phyloP scores from a whole-genome alignment of 1,140 invertebrate genomes.

The Chymomyza costata region DNA sequence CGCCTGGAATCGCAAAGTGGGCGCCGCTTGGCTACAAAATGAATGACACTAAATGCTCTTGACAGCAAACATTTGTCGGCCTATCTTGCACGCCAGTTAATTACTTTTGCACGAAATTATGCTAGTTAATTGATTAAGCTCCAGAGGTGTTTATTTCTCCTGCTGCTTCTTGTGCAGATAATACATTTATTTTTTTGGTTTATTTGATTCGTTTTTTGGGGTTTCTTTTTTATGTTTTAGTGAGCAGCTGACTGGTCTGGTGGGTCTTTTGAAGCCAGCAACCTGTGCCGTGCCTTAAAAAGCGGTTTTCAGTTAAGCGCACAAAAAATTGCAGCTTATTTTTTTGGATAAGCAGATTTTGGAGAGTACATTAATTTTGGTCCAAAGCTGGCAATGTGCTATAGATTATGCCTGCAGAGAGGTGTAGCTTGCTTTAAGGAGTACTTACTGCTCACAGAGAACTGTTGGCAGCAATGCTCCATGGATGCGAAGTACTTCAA shows the following conservation, averaged over 20 bases:
- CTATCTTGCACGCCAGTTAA: constrained; percentile 48
- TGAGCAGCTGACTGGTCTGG: constrained; percentile 4
- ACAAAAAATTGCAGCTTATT: no score
- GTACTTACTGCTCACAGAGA: no score
- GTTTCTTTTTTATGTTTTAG: constrained; percentile 3
- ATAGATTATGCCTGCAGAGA: no score
- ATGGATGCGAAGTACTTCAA: no score
- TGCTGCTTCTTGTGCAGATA: no score
- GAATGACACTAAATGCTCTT: constrained; percentile 67
- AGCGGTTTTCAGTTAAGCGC: no score
- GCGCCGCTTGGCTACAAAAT: constrained; percentile 53
- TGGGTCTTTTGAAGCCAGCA: no score
- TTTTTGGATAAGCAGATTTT: no score
- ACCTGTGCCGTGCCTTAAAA: constrained; percentile 47
- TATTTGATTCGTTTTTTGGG: neutral
- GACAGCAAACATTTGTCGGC: constrained; percentile 67
- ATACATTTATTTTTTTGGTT: neutral
- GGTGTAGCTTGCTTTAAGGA: no score
- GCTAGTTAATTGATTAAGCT: constrained; percentile 69
- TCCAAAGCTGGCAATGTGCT: no score
- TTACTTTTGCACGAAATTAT: constrained; percentile 71
- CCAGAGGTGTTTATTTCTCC: constrained; percentile 26
- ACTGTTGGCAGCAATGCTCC: no score
- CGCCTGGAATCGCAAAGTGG: constrained; percentile 32
- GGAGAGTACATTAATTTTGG: no score